Conservation (phyloP, 1,140 invertebrate genomes). For the Eupeodes corollae region DNA sequence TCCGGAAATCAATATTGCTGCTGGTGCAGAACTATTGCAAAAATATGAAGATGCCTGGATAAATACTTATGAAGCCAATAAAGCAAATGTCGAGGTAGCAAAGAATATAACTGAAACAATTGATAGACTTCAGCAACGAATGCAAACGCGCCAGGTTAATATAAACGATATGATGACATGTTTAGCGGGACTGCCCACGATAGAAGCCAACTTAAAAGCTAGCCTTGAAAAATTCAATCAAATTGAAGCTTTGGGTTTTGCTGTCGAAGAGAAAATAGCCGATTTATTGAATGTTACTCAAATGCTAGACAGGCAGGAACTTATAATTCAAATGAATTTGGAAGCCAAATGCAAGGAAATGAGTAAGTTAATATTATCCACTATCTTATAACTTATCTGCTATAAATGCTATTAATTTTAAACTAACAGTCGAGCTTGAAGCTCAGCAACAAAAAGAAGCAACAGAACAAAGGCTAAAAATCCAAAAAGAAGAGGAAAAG, state of each 20-base stretch:
- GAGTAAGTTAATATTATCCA: no score
- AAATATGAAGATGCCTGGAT: conserved; percentile 44
- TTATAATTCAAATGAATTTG: conserved; percentile 53
- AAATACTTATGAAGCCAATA: conserved; percentile 48
- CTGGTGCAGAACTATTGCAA: conserved; percentile 25
- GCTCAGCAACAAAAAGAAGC: conserved; percentile 44
- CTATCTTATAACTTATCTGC: no score
- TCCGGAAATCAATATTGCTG: conserved; percentile 21
- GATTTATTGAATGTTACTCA: conserved; percentile 55
- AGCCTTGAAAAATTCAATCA: conserved; percentile 43
- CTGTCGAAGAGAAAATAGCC: conserved; percentile 52
- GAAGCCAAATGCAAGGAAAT: conserved; percentile 53
- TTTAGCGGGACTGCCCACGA: conserved; percentile 46
- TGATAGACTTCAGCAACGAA: conserved; percentile 41
- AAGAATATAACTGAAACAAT: conserved; percentile 47
- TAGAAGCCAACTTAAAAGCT: conserved; percentile 45
- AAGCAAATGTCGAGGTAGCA: conserved; percentile 50
- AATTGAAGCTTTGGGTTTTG: conserved; percentile 47
- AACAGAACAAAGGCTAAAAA: conserved; percentile 45
- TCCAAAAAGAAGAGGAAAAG: conserved; percentile 43
- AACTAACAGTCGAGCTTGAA: conserved; percentile 25
- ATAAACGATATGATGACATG: conserved; percentile 43
- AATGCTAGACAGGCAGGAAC: conserved; percentile 48
- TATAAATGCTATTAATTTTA: no score
- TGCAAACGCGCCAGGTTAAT: conserved; percentile 42